These are phyloP conservation scores for Bubo bubo DNA, from an alignment of 2,113 vertebrate species.

Conservation along the genomic window DNA sequence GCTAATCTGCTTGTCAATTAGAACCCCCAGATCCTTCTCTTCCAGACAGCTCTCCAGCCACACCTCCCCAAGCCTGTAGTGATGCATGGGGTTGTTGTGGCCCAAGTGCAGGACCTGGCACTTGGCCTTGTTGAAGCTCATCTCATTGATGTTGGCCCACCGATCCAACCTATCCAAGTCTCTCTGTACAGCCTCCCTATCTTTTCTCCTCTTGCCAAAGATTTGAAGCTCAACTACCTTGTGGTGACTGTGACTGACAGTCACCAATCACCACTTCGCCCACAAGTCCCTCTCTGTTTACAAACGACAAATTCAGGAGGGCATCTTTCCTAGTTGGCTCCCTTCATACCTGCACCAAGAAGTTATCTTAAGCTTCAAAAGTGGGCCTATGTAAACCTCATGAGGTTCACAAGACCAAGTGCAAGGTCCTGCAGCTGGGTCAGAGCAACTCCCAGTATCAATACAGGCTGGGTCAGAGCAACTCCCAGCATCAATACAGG, in stretches of 20 bases:
- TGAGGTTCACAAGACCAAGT: background rate
- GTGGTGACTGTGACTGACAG: background rate
- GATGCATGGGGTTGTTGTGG: no score
- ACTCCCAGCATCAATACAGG: background rate
- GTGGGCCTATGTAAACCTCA: background rate
- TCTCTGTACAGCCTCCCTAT: no score
- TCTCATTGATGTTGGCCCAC: no score
- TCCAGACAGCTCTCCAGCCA: no score
- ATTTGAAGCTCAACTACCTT: background rate
- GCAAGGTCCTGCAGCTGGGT: background rate
- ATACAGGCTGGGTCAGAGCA: background rate
- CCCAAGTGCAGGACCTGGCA: no score
- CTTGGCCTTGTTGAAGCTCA: no score
- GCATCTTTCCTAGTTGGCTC: background rate
- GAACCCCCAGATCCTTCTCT: no score
- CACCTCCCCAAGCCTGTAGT: no score
- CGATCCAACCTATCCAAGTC: no score
- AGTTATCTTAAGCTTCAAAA: background rate
- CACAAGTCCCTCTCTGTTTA: background rate
- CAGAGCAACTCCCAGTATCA: background rate
- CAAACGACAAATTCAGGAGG: background rate
- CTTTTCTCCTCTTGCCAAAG: background rate
- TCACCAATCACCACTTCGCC: background rate
- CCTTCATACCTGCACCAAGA: background rate
- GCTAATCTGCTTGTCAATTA: no score